phyloP scores from a whole-genome alignment of 2,888 invertebrate genomes.

The Ctenicera cuprea region DNA sequence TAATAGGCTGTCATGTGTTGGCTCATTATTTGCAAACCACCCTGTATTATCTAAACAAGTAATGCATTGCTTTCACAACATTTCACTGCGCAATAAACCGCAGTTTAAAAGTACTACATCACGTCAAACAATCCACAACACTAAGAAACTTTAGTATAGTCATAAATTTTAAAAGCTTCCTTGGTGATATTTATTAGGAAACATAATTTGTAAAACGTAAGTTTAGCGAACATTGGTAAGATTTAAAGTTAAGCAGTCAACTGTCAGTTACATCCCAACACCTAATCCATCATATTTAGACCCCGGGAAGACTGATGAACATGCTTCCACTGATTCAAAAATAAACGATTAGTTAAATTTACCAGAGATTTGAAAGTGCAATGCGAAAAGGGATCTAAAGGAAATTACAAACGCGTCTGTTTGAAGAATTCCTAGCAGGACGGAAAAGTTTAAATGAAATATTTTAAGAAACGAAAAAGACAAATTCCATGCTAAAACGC shows the following conservation, averaged over 20 bases:
- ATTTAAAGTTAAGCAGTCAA: constrained; percentile 8
- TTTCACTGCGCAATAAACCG: too few species aligned
- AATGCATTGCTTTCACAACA: too few species aligned
- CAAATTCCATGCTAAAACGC: not conserved
- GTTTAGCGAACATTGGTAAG: not conserved
- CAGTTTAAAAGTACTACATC: too few species aligned
- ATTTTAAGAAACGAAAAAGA: not conserved
- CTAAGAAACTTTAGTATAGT: too few species aligned
- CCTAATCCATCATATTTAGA: constrained; percentile 11
- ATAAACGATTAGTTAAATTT: constrained; percentile 19
- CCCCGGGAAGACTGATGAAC: not conserved
- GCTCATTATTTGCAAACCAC: too few species aligned
- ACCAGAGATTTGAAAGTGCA: not conserved
- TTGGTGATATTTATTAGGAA: too few species aligned
- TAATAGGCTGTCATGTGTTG: too few species aligned
- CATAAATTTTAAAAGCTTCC: too few species aligned
- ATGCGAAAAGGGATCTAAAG: constrained; percentile 3
- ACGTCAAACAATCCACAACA: too few species aligned
- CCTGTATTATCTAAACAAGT: too few species aligned
- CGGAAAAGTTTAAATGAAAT: constrained; percentile 4
- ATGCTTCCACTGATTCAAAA: not conserved
- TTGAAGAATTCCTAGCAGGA: not conserved
- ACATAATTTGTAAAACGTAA: not conserved
- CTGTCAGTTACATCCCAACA: constrained; percentile 10
- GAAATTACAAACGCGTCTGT: constrained; percentile 8